Percentiles rank a stretch among this genome's conserved stretches.
Conservation (phyloP, 1,140 invertebrate genomes). For the Danaus melanippus region DNA sequence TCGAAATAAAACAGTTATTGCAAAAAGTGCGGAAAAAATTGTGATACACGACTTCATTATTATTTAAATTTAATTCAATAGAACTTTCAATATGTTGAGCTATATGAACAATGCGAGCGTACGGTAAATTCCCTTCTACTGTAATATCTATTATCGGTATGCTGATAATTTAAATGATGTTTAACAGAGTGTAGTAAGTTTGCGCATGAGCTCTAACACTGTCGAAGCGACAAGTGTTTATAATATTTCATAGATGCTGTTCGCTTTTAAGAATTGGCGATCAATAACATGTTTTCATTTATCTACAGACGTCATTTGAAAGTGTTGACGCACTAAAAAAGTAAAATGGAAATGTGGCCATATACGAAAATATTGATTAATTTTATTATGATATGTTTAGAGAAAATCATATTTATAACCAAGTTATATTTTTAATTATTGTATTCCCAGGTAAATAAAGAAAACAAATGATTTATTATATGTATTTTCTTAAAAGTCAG, state of each 20-base stretch:
- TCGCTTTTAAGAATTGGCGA: slow-evolving; percentile 8
- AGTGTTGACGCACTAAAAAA: slow-evolving; percentile 19
- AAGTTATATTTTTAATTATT: too few species aligned
- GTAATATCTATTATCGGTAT: slow-evolving; percentile 3
- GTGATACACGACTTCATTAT: slow-evolving; percentile 32
- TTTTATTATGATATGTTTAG: too few species aligned
- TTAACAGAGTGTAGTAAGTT: too few species aligned
- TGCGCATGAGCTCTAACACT: background rate
- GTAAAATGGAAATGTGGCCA: too few species aligned
- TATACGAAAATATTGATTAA: too few species aligned
- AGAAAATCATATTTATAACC: too few species aligned
- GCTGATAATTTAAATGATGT: slow-evolving; percentile 17
- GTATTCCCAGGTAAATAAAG: too few species aligned
- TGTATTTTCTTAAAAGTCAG: too few species aligned
- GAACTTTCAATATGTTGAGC: background rate
- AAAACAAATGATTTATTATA: too few species aligned
- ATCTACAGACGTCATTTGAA: slow-evolving; percentile 36
- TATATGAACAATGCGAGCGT: slow-evolving; percentile 8
- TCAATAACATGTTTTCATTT: slow-evolving; percentile 15
- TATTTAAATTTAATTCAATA: slow-evolving; percentile 6
- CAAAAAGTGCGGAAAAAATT: slow-evolving; percentile 22
- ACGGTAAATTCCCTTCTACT: slow-evolving; percentile 21
- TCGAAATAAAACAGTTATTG: slow-evolving; percentile 25
- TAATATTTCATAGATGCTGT: slow-evolving; percentile 22
- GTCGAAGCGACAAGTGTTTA: slow-evolving; percentile 43